These are phyloP conservation scores for Callosobruchus maculatus DNA, from an alignment of 2,888 invertebrate genomes.

Conservation along the genomic window DNA sequence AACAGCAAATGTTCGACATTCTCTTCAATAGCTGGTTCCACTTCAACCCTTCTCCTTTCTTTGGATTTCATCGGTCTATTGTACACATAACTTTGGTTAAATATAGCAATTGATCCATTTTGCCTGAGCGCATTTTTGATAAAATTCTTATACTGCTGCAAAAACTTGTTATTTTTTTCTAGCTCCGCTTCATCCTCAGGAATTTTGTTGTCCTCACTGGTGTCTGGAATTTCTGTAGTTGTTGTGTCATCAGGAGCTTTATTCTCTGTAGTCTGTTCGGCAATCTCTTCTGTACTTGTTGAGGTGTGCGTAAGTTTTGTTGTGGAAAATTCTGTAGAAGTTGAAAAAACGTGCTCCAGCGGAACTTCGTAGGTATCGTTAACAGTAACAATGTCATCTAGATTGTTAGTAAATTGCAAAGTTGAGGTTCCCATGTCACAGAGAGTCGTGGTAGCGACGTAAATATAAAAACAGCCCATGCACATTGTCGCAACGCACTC, in stretches of 20 bases:
- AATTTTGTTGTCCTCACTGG: neutral
- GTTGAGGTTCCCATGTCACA: neutral
- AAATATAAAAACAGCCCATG: neutral
- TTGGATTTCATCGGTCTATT: neutral
- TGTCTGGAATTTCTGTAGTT: neutral
- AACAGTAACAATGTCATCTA: neutral
- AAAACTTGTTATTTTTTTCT: neutral
- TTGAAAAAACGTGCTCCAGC: neutral
- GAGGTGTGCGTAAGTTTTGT: neutral
- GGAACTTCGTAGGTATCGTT: neutral
- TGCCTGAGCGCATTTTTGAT: neutral
- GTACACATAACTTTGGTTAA: neutral
- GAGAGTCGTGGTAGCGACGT: neutral
- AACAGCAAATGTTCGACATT: neutral
- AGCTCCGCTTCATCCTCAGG: neutral
- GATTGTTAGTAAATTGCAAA: neutral
- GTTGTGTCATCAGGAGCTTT: neutral
- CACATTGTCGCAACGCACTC: neutral
- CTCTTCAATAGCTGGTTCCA: neutral
- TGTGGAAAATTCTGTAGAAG: neutral
- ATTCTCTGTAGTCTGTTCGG: neutral
- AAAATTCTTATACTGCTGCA: neutral
- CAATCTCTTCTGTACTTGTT: neutral
- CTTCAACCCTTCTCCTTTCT: neutral
- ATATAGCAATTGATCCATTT: neutral